Percentiles rank a stretch among this genome's conserved stretches.
Conservation (phyloP, 2,113 vertebrate species). For the Podilymbus podiceps region DNA sequence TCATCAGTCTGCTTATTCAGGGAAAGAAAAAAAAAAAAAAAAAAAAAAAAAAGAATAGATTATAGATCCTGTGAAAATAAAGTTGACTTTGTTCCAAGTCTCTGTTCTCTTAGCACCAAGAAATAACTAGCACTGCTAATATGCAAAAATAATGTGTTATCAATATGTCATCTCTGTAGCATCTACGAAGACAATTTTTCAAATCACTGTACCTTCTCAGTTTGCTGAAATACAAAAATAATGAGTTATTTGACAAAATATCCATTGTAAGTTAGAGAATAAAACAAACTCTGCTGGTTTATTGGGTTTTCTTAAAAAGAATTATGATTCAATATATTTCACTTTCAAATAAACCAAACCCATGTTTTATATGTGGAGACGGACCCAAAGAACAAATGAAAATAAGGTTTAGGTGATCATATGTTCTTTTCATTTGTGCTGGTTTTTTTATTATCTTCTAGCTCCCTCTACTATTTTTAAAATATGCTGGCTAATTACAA, state of each 20-base stretch:
- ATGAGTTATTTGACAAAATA: neutral
- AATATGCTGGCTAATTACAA: neutral
- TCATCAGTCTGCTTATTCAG: neutral
- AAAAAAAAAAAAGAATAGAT: neutral
- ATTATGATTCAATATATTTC: neutral
- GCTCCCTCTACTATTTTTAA: neutral
- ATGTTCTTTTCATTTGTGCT: neutral
- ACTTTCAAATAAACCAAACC: neutral
- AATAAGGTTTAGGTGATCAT: neutral
- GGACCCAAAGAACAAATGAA: neutral
- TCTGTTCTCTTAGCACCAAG: neutral
- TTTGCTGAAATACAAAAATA: neutral
- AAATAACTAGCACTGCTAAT: neutral
- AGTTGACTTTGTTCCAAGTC: neutral
- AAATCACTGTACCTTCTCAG: neutral
- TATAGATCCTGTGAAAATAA: neutral
- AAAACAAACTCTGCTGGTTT: neutral
- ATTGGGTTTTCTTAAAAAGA: neutral
- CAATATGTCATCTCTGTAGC: neutral
- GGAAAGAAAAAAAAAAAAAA: too few species aligned
- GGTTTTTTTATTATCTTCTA: neutral
- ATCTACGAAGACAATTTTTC: neutral
- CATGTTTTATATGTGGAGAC: neutral
- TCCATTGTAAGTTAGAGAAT: neutral
- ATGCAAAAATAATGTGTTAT: neutral